Conservation (phyloP, 2,113 vertebrate species). For the Hystrix cristata region DNA sequence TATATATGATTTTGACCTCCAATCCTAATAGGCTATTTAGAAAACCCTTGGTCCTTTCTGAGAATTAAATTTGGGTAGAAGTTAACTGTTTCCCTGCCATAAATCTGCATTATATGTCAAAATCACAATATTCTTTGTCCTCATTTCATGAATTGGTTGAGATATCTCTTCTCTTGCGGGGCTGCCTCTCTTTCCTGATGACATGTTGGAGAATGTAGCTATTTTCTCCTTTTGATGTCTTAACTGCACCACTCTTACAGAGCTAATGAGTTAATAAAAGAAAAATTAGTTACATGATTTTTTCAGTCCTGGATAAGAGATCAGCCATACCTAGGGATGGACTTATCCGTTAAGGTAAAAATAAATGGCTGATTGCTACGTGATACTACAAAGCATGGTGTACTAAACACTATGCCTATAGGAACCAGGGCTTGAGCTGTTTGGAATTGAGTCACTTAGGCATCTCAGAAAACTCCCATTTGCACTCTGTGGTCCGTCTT, state of each 20-base stretch:
- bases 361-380: background rate
- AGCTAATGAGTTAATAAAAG: background rate
- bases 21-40: background rate
- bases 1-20: background rate
- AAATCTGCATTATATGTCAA: background rate
- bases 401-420: background rate
- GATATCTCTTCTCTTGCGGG: background rate
- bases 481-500: background rate
- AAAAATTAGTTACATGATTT: background rate
- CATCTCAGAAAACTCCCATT: background rate
- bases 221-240: background rate
- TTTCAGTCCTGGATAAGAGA: background rate
- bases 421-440: background rate
- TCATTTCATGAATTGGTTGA: background rate
- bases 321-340: background rate
- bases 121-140: background rate
- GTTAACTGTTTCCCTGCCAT: background rate
- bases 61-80: background rate
- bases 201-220: background rate
- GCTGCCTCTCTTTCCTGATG: background rate
- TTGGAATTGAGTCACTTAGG: background rate
- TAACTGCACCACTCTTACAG: background rate
- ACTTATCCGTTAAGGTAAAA: background rate
- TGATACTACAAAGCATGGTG: too few relatives aligned
- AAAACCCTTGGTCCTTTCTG: background rate